A percentile compares a stretch with the other conserved stretches of the same genome.
phyloP scores from a whole-genome alignment of 2,797 vertebrate genomes.

The Chromis chromis region DNA sequence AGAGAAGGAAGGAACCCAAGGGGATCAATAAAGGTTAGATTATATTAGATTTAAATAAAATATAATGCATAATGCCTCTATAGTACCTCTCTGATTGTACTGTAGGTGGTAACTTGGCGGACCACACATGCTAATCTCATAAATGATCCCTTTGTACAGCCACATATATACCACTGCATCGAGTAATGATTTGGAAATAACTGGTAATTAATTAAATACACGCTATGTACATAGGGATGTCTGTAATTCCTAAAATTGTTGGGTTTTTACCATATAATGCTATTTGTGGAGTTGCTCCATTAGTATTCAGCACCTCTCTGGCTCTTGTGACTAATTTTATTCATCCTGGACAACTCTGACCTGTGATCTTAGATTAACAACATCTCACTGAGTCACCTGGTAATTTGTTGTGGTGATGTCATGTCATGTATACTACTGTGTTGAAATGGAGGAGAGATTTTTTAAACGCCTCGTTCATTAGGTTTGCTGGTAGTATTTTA shows the following conservation, averaged over 20 bases:
- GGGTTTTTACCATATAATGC: background rate
- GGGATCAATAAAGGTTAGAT: no score
- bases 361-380: slow-evolving; percentile 26
- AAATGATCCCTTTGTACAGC: no score
- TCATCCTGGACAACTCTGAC: slow-evolving; percentile 26
- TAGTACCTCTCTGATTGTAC: no score
- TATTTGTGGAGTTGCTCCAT: slow-evolving; percentile 7
- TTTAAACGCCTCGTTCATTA: background rate
- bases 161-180: no score
- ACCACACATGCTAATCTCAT: no score
- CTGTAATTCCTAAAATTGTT: background rate
- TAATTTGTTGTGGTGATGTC: slow-evolving; percentile 18
- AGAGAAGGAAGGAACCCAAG: no score
- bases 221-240: no score
- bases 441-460: background rate
- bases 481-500: background rate
- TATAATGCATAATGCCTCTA: no score
- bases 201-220: no score
- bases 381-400: slow-evolving; percentile 36
- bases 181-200: no score
- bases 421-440: slow-evolving; percentile 8
- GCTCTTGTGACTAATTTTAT: slow-evolving; percentile 33
- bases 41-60: no score
- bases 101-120: no score
- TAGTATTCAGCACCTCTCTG: background rate